A percentile compares a stretch with the other conserved stretches of the same genome.
These are phyloP conservation scores for Zoanthus sansibaricus DNA, from an alignment of 92 coral and sea anemone species.

Conservation along the genomic window DNA sequence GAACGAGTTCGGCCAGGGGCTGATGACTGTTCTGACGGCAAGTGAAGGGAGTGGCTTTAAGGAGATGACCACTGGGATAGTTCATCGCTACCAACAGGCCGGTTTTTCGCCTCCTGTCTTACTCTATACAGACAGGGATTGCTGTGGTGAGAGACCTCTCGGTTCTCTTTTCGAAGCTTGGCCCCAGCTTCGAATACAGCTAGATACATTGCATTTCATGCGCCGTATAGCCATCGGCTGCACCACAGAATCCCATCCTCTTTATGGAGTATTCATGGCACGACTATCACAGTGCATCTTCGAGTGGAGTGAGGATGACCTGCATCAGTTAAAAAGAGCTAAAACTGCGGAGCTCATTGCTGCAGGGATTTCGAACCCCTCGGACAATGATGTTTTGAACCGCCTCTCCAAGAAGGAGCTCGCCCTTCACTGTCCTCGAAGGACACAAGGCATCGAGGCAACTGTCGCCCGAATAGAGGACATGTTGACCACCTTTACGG, in stretches of 20 bases:
- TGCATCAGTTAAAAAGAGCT: conserved; percentile 25
- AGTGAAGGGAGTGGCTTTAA: no score
- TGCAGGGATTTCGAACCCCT: neutral
- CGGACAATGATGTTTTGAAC: neutral
- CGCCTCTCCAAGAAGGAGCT: neutral
- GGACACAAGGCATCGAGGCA: no score
- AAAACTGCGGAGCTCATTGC: conserved; percentile 27
- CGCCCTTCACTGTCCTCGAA: no score
- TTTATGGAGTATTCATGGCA: conserved; percentile 34
- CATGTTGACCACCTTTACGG: no score
- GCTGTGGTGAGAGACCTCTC: no score
- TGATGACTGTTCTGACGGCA: no score
- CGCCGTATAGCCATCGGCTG: conserved; percentile 26
- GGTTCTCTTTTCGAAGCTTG: conserved; percentile 3
- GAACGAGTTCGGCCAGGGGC: no score
- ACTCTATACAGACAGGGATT: no score
- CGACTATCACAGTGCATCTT: conserved; percentile 32
- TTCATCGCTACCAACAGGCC: no score
- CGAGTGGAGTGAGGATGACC: conserved; percentile 67
- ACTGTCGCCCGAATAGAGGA: no score
- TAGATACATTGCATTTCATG: conserved; percentile 48
- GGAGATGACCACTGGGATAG: no score
- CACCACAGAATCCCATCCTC: conserved; percentile 46
- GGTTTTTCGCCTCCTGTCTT: no score
- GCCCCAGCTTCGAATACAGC: conserved; percentile 26